phyloP scores from a whole-genome alignment of 1,140 invertebrate species.

The Drosophila pachea region DNA sequence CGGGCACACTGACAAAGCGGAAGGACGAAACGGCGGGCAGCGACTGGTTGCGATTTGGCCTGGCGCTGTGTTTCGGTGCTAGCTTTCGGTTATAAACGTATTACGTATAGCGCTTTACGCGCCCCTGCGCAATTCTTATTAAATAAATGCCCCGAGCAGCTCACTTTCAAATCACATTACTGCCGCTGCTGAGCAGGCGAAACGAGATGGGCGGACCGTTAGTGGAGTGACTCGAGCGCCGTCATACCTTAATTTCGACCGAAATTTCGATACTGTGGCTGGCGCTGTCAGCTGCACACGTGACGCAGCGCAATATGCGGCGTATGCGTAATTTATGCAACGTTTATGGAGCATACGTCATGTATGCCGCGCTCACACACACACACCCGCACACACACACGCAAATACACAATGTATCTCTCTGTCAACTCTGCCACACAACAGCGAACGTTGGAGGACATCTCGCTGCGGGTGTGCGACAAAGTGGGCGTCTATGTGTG shows the following conservation, averaged over 20 bases:
- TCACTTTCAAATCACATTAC: constrained; percentile 68
- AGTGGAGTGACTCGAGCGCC: not conserved
- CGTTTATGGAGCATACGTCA: constrained; percentile 48
- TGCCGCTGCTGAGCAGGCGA: constrained; percentile 9
- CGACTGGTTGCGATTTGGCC: constrained; percentile 3
- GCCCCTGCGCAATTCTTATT: constrained; percentile 53
- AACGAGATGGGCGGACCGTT: not conserved
- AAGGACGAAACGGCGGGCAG: not conserved
- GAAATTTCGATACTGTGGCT: constrained; percentile 36
- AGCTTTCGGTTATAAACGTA: constrained; percentile 44
- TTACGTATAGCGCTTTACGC: constrained; percentile 54
- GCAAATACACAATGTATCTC: constrained; percentile 22
- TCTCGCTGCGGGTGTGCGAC: not conserved
- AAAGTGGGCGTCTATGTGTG: not conserved
- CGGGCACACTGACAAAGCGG: not conserved
- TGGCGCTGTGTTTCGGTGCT: constrained; percentile 12
- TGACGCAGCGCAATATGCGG: constrained; percentile 17
- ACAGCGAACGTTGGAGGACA: not conserved
- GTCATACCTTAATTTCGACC: constrained; percentile 2
- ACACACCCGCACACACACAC: constrained; percentile 14
- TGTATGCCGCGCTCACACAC: constrained; percentile 34
- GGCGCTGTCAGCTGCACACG: constrained; percentile 49
- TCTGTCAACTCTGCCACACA: constrained; percentile 19
- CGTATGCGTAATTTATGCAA: constrained; percentile 60
- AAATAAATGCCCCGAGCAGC: constrained; percentile 72